These are phyloP conservation scores for Rhea americana DNA, from an alignment of 2,113 vertebrate species.

Conservation along the genomic window DNA sequence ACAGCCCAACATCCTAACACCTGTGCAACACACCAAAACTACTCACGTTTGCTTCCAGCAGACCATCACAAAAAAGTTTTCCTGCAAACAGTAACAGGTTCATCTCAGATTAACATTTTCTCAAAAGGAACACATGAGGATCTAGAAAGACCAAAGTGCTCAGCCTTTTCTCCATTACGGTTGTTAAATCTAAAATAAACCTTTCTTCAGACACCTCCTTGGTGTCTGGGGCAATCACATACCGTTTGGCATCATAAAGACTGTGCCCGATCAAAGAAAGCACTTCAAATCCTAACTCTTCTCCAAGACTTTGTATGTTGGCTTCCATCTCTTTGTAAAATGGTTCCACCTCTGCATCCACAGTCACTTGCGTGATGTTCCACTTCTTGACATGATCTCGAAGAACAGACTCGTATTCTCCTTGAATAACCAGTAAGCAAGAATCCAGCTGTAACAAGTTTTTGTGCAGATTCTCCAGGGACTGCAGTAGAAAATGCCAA, in stretches of 20 bases:
- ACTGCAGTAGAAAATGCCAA: constrained; percentile 72
- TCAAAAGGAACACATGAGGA: background rate
- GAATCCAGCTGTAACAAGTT: constrained; percentile 54
- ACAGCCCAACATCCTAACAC: background rate
- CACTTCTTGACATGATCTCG: constrained; percentile 47
- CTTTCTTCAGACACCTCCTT: background rate
- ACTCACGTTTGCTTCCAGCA: background rate
- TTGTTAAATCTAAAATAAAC: background rate
- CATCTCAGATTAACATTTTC: background rate
- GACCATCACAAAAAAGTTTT: background rate
- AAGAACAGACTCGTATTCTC: constrained; percentile 26
- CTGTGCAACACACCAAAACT: background rate
- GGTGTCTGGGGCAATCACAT: background rate
- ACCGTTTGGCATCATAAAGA: constrained; percentile 64
- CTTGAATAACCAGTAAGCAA: constrained; percentile 62
- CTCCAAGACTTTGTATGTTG: constrained; percentile 35
- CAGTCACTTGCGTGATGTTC: constrained; percentile 64
- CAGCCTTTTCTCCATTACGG: background rate
- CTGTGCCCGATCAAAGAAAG: constrained; percentile 62
- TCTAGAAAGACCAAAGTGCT: background rate
- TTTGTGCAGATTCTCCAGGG: constrained; percentile 61
- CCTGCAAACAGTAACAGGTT: background rate
- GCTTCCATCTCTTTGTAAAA: constrained; percentile 68
- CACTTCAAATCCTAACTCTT: constrained; percentile 64
- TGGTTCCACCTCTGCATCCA: constrained; percentile 64